Evolutionary conservation across 2,797 vertebrate species (phyloP).

Genomic region (Chaunax sp.): DNA sequence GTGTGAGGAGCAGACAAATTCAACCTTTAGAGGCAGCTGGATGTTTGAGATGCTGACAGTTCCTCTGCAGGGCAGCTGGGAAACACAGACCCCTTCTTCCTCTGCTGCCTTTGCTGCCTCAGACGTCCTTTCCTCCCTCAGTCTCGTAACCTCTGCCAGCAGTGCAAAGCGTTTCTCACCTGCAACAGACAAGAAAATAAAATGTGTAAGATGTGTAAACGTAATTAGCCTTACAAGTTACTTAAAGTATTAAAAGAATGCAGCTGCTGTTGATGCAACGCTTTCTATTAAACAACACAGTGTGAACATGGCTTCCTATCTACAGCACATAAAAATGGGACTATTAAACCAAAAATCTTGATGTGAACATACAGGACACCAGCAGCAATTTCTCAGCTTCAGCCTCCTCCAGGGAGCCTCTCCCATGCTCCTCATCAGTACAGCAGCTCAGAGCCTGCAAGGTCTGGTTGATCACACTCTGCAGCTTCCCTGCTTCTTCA

Average conservation of each 20-base stretch:
- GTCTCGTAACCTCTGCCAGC: conserved; percentile 74
- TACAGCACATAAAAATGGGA: background rate
- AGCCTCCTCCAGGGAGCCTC: conserved; percentile 85
- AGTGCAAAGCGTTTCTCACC: conserved; percentile 84
- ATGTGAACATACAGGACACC: conserved; percentile 79
- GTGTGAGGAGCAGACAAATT: conserved; percentile 84
- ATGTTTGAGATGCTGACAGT: conserved; percentile 81
- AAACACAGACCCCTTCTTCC: conserved; percentile 19
- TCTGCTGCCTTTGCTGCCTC: conserved; percentile 43
- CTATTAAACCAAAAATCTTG: background rate
- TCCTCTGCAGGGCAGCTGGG: conserved; percentile 82
- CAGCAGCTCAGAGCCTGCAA: conserved; percentile 87
- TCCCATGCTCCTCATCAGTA: conserved; percentile 85
- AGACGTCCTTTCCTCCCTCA: conserved; percentile 65
- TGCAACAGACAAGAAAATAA: conserved; percentile 43
- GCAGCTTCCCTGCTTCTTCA: conserved; percentile 81
- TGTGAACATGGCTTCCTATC: background rate
- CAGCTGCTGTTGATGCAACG: background rate
- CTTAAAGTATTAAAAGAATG: background rate
- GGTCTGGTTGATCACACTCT: conserved; percentile 84
- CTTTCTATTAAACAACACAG: background rate
- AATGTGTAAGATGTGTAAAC: too few species aligned
- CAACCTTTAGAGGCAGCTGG: conserved; percentile 86
- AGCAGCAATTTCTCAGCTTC: conserved; percentile 87
- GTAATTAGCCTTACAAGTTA: too few species aligned